Evolutionary conservation across 1,140 invertebrate species (phyloP).

Genomic region (Apis cerana): DNA sequence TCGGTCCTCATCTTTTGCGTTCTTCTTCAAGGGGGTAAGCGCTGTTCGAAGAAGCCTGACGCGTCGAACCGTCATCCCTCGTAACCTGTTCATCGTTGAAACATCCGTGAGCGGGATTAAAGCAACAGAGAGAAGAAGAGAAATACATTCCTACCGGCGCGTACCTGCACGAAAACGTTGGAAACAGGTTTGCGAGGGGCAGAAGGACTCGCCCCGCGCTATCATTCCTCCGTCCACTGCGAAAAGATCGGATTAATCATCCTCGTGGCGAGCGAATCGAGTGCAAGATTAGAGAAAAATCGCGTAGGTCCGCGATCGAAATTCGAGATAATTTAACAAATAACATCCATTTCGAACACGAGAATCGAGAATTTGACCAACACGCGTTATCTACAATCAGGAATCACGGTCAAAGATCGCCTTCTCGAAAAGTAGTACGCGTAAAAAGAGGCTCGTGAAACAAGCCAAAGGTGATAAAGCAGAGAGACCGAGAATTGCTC

Average conservation of each 20-base stretch:
- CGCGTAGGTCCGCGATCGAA: not conserved
- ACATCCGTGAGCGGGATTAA: conserved; percentile 15
- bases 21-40: not conserved
- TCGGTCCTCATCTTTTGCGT: not conserved
- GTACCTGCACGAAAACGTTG: conserved; percentile 24
- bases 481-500: not conserved
- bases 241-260: not conserved
- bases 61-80: conserved; percentile 6
- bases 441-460: not conserved
- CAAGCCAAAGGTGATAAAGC: not conserved
- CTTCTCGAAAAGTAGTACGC: not conserved
- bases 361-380: not conserved
- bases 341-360: too few species aligned
- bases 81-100: not conserved
- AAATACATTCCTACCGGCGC: conserved; percentile 9
- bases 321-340: not conserved
- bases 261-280: not conserved
- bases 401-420: not conserved
- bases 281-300: not conserved
- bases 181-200: conserved; percentile 23
- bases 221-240: conserved; percentile 12
- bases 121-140: conserved; percentile 9
- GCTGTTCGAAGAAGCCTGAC: not conserved
- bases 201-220: not conserved
- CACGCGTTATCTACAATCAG: not conserved